These are phyloP conservation scores for Cryptomyrus ogoouensis DNA, from an alignment of 2,113 vertebrate genomes.

Conservation along the genomic window DNA sequence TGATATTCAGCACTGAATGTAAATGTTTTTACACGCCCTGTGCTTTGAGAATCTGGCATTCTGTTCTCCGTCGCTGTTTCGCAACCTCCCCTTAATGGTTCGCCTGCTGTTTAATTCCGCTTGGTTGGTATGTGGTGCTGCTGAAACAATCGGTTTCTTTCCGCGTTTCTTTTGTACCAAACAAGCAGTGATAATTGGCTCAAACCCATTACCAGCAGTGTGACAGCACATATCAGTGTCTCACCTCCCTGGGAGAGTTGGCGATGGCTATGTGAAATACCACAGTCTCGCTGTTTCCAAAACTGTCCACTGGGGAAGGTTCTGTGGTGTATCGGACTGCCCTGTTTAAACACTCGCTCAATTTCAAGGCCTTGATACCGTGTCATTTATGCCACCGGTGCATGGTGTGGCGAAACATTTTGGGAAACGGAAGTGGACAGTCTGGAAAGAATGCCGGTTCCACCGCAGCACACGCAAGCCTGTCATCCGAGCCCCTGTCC, in stretches of 20 bases:
- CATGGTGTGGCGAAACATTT: neutral
- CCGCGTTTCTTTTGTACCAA: too few relatives aligned
- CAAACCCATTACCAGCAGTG: neutral
- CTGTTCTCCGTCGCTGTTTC: neutral
- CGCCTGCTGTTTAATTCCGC: neutral
- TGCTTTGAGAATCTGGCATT: slow-evolving; percentile 13
- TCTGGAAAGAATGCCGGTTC: neutral
- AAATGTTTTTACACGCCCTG: neutral
- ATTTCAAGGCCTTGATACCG: neutral
- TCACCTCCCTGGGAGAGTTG: neutral
- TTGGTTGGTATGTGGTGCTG: neutral
- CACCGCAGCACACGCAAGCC: neutral
- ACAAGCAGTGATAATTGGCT: neutral
- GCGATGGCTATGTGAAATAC: neutral
- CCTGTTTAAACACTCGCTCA: neutral
- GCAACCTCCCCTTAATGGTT: neutral
- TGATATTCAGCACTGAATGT: neutral
- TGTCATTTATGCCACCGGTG: neutral
- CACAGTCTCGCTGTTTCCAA: neutral
- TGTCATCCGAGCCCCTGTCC: neutral
- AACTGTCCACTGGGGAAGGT: neutral
- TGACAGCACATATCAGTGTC: neutral
- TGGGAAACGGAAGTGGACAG: neutral
- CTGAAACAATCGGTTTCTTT: neutral
- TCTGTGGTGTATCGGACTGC: neutral